These are phyloP conservation scores for Echinarachnius parma DNA, from an alignment of 53 echinoderm and acorn worm genomes.

Conservation along the genomic window DNA sequence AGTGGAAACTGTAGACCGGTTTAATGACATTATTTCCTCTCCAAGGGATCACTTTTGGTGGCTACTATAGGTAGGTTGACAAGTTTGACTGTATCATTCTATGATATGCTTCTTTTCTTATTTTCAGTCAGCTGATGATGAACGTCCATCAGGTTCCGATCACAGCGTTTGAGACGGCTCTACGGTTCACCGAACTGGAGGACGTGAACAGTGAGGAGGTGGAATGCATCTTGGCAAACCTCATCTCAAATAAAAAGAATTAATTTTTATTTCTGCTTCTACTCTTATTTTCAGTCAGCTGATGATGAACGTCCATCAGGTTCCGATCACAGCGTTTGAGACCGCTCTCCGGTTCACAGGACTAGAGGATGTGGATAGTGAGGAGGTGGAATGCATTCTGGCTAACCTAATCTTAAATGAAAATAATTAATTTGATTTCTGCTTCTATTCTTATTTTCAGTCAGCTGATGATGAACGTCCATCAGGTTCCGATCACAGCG, in stretches of 20 bases:
- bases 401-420: slow-evolving; percentile 94
- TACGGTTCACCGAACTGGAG: slow-evolving; percentile 74
- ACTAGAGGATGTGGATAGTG: slow-evolving; percentile 78
- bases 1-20: too few species aligned
- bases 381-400: slow-evolving; percentile 92
- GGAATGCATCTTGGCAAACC: slow-evolving; percentile 89
- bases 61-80: too few species aligned
- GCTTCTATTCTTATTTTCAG: slow-evolving; percentile 31
- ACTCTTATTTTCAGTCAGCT: slow-evolving; percentile 53
- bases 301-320: slow-evolving; percentile 71
- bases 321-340: slow-evolving; percentile 67
- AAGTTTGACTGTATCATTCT: too few species aligned
- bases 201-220: slow-evolving; percentile 92
- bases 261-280: too few species aligned
- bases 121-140: slow-evolving; percentile 63
- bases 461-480: slow-evolving; percentile 75
- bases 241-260: slow-evolving; percentile 70
- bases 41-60: too few species aligned
- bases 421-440: not conserved
- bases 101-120: too few species aligned
- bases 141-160: slow-evolving; percentile 71
- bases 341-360: slow-evolving; percentile 76
- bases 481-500: slow-evolving; percentile 76
- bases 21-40: too few species aligned
- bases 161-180: slow-evolving; percentile 63